Conservation (phyloP, 2,113 vertebrate species). For the Etheostoma cragini region DNA sequence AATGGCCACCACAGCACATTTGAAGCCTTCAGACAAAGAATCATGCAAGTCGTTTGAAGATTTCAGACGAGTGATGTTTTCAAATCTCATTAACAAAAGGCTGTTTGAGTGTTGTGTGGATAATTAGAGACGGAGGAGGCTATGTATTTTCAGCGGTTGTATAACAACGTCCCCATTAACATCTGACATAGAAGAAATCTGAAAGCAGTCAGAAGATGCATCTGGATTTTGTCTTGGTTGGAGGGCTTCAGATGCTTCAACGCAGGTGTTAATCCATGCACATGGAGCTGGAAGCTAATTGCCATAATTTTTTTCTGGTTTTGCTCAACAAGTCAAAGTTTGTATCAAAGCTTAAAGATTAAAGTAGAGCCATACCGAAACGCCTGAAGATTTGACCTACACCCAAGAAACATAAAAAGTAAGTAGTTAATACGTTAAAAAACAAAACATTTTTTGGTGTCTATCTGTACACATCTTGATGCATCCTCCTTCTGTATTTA, state of each 20-base stretch:
- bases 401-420: background rate
- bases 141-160: constrained; percentile 69
- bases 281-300: constrained; percentile 49
- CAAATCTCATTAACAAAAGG: constrained; percentile 81
- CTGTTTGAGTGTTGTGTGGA: constrained; percentile 75
- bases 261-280: constrained; percentile 67
- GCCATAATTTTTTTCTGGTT: constrained; percentile 39
- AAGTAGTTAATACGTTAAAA: constrained; percentile 4
- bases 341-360: constrained; percentile 26
- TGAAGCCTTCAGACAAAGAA: constrained; percentile 69
- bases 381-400: constrained; percentile 8
- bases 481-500: constrained; percentile 67
- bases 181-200: constrained; percentile 75
- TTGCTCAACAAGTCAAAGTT: constrained; percentile 63
- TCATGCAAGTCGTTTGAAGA: constrained; percentile 74
- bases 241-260: constrained; percentile 63
- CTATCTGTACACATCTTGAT: constrained; percentile 56
- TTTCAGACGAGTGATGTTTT: constrained; percentile 75
- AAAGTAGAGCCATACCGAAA: constrained; percentile 8
- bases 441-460: constrained; percentile 3
- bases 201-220: constrained; percentile 70
- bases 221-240: constrained; percentile 73
- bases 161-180: constrained; percentile 78
- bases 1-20: constrained; percentile 64
- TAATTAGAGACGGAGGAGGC: constrained; percentile 76